Base-by-base conservation (phyloP, 1,140 invertebrate species). In the Sipha flava region DNA sequence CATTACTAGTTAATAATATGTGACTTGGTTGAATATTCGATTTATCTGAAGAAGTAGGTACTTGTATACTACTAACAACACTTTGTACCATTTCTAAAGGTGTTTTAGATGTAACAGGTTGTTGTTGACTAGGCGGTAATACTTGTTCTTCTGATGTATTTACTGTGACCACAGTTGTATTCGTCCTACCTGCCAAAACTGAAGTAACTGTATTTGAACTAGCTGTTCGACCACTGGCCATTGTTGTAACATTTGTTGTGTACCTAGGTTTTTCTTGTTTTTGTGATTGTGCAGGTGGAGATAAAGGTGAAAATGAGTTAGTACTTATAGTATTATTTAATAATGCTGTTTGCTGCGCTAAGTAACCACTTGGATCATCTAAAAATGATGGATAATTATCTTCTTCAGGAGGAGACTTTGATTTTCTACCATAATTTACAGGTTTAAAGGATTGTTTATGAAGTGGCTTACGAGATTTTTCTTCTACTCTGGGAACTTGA, bases 331-430 rank as follows among this genome's bases (percentile, higher is more conserved):
- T 93, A 83, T 90, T 94, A 82, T 95, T 94, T 34, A 95, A 83
- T 79, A 95, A 83, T 34, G 92, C 92, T 1, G 93, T 95, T 84
- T 95, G 94, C 83, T 95, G 93, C 6, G 93, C 92, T 77, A 96
- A 86, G 86, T 95, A 96, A 5, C 92, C 94, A 84, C 91, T 94
- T 0, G 94, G 93, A 85, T 96, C 94, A 82, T 96, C 94, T 87
- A 95, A 90, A 83, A 95, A 95, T 47, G 91, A 92, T 1, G 91
- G 91, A 47, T 81, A 79, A 72, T n/a, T 72, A 16, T 80, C 40
- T 47, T 80, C 75, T 54, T 77, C 85, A 49, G 82, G 86, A 52
- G 87, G 87, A 49, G 87, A 84, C 81, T 87, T 86, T 82, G 89
- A 87, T 86, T 91, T 92, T 45, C 89, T 88, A 16, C 84, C 84